A percentile compares a stretch with the other conserved stretches of the same genome.
Evolutionary conservation across 1,140 invertebrate species (phyloP).

Genomic region (Bombus confusus): DNA sequence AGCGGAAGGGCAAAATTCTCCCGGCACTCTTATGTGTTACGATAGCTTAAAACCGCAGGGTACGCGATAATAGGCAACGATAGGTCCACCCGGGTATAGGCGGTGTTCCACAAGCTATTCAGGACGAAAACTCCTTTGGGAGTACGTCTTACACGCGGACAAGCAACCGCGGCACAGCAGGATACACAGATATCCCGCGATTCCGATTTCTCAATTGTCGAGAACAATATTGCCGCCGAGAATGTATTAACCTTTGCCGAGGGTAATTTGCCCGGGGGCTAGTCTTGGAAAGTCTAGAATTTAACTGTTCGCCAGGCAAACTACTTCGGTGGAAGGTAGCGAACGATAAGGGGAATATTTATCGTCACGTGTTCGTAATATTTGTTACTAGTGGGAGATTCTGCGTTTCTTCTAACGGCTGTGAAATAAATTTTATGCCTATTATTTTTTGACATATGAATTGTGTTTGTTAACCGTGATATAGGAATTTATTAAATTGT

Average conservation of each 20-base stretch:
- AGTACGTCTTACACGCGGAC: conserved; percentile 45
- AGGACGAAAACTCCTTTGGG: conserved; percentile 48
- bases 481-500: background rate
- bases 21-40: conserved; percentile 46
- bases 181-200: conserved; percentile 24
- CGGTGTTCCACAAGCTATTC: conserved; percentile 54
- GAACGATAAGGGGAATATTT: background rate
- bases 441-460: too few species aligned
- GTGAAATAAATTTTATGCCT: too few species aligned
- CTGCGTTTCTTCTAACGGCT: background rate
- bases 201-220: conserved; percentile 40
- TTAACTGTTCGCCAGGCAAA: background rate
- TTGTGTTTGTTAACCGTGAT: too few species aligned
- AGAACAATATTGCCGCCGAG: conserved; percentile 28
- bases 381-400: background rate
- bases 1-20: conserved; percentile 48
- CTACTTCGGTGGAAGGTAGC: background rate
- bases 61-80: conserved; percentile 76
- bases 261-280: conserved; percentile 15
- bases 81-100: conserved; percentile 68
- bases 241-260: conserved; percentile 30
- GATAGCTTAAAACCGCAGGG: conserved; percentile 76
- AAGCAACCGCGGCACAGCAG: background rate
- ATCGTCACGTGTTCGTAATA: background rate
- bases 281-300: background rate